Conservation (phyloP, 2,113 vertebrate species). For the Ibidorhyncha struthersii region DNA sequence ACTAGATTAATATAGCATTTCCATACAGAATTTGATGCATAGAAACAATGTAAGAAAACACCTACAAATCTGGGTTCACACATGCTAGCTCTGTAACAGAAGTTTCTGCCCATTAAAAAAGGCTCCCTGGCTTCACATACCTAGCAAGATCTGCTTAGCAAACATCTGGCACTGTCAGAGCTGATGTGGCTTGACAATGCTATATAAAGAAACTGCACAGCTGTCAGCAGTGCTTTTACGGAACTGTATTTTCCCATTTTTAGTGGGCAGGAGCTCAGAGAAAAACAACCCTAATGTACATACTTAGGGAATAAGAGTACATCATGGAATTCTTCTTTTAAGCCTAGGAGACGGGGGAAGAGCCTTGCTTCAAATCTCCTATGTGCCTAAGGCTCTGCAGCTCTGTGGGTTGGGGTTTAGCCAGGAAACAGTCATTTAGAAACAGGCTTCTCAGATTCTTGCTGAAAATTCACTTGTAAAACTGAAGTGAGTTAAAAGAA, state of each 20-base stretch:
- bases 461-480: constrained; percentile 1
- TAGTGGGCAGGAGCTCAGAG: not conserved
- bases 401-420: constrained; percentile 17
- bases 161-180: not conserved
- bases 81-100: not conserved
- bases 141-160: not conserved
- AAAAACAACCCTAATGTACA: not conserved
- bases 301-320: constrained; percentile 9
- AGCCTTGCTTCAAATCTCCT: constrained; percentile 23
- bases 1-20: not conserved
- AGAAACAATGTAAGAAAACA: not conserved
- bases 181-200: not conserved
- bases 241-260: constrained; percentile 4
- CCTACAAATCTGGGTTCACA: not conserved
- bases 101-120: not conserved
- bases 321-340: constrained; percentile 34
- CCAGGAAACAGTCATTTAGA: not conserved
- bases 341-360: not conserved
- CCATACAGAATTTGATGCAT: not conserved
- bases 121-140: not conserved
- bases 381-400: constrained; percentile 23
- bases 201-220: not conserved
- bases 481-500: not conserved
- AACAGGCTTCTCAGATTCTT: not conserved
- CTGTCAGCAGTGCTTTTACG: constrained; percentile 7